phyloP scores from a whole-genome alignment of 1,140 invertebrate species.

The Drosophila kurseongensis region DNA sequence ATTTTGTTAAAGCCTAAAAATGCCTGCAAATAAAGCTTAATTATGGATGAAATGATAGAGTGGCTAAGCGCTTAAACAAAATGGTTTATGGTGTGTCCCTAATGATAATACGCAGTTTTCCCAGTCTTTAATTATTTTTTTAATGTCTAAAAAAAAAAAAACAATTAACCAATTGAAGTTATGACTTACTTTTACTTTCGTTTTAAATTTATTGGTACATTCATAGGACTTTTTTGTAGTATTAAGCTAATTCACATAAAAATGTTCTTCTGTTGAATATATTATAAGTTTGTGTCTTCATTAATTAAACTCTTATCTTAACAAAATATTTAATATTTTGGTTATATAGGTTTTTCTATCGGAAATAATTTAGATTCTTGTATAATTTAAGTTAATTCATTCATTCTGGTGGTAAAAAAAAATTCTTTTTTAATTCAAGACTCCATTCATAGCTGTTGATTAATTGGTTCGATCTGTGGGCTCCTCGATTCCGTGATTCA shows the following conservation, averaged over 20 bases:
- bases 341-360: too few species aligned
- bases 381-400: too few species aligned
- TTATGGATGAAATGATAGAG: slow-evolving; percentile 15
- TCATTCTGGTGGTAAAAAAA: too few species aligned
- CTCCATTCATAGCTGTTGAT: not conserved
- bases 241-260: too few species aligned
- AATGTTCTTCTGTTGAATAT: too few species aligned
- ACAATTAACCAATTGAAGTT: not conserved
- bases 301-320: too few species aligned
- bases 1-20: slow-evolving; percentile 2
- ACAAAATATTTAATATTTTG: too few species aligned
- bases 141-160: not conserved
- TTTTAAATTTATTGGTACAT: not conserved
- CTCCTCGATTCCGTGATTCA: slow-evolving; percentile 22
- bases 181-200: not conserved
- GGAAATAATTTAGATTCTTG: too few species aligned
- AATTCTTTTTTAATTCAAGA: too few species aligned
- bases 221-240: too few species aligned
- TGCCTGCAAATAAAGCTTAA: slow-evolving; percentile 8
- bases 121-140: not conserved
- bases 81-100: not conserved
- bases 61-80: not conserved
- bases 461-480: slow-evolving; percentile 18
- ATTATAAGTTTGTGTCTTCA: too few species aligned
- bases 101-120: slow-evolving; percentile 1